These are phyloP conservation scores for Neofelis nebulosa DNA, from an alignment of 2,113 vertebrate genomes.

Conservation along the genomic window DNA sequence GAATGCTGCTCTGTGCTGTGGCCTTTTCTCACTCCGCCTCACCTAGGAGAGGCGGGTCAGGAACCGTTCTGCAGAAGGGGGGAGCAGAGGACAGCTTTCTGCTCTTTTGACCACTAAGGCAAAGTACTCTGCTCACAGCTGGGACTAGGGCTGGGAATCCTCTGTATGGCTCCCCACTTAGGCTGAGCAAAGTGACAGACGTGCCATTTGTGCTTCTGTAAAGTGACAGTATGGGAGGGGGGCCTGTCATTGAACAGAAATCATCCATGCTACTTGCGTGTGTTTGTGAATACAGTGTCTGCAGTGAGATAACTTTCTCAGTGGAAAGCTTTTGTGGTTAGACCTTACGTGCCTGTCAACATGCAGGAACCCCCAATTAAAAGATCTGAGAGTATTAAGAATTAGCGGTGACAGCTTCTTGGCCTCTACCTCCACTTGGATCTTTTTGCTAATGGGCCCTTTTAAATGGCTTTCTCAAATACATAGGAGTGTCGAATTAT, in stretches of 20 bases:
- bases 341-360: background rate
- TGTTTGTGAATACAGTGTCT: background rate
- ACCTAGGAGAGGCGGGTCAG: background rate
- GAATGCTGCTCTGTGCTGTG: conserved; percentile 28
- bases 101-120: background rate
- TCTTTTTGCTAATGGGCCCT: background rate
- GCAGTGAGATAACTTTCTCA: background rate
- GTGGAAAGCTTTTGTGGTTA: conserved; percentile 18
- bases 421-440: background rate
- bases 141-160: background rate
- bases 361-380: conserved; percentile 63
- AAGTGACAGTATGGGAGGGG: background rate
- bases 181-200: background rate
- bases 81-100: background rate
- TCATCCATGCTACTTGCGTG: background rate
- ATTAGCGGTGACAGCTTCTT: conserved; percentile 45
- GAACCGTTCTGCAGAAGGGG: background rate
- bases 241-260: background rate
- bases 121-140: background rate
- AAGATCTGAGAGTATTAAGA: conserved; percentile 67
- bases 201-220: background rate
- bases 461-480: conserved; percentile 36
- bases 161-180: background rate
- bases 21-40: background rate
- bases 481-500: background rate